Evolutionary conservation across 2,113 vertebrate genomes (phyloP), one percentile per base, ranked within the genome.

Genomic region (Rhagologus leucostigma): DNA sequence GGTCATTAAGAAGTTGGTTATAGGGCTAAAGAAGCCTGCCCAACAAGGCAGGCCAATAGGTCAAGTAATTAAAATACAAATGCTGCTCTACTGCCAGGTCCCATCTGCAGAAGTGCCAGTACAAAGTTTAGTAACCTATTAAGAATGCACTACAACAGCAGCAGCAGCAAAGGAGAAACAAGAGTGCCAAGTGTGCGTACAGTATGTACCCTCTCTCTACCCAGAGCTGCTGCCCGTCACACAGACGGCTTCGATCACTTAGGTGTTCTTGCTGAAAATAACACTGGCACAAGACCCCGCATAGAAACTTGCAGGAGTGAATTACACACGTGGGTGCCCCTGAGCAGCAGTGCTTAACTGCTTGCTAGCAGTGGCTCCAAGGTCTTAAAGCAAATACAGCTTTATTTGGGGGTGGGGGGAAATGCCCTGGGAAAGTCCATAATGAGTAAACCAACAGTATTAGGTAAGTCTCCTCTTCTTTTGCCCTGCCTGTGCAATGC

Each of bases 201-300:
- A 6, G 62, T 56, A 5, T 79, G 75, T 90, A 69, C 73, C 55
- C 50, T 80, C 22, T 83, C 27, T 84, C 50, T 62, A 3, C 64
- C 47, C 64, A 46, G 83, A 2, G 0, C 63, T 84, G 68, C 89
- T 92, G 79, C 71, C 92, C 70, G 32, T 83, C 83, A 84, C 50
- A 70, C 2, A 0, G 88, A 29, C 0, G 0, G 37, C 3, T 90
- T 84, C 3, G 0, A 62, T 83, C 67, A 26, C 50, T 70, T 63
- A 9, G 44, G n/a, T 80, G 15, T 82, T 91, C 82, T 35, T 69
- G 63, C 75, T 86, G 83, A 74, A 95, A 95, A 88, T 91, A 95
- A 55, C 65, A 32, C 74, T 93, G 84, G 67, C 67, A 85, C 74
- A 57, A 69, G 53, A 64, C 21, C 35, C 23, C 0, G 1, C 81